Base-by-base conservation (phyloP, 2,797 vertebrate genomes). In the Parambassis ranga region DNA sequence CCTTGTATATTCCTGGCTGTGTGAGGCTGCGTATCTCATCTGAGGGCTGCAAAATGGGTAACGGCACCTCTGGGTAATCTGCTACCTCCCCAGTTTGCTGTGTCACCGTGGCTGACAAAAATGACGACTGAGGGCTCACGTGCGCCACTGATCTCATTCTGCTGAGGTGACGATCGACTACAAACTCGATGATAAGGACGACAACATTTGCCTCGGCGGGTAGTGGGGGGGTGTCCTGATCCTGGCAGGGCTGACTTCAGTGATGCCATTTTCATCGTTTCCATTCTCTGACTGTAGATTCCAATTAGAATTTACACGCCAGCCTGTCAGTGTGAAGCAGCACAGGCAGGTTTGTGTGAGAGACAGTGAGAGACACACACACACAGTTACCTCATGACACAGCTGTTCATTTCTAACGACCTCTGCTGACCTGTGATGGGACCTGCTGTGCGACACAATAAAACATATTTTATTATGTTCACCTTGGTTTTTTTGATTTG, bases 101-200 rank as follows among this genome's bases (percentile, higher is more conserved):
- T 67, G 75, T 78, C 75, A 81, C 61, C 3, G 41, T 36, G 28
- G 24, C 43, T 55, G 58, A 70, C 65, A 59, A 26, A n/a, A 68
- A 53, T 50, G 62, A 71, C 62, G 65, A 80, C 44, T 62, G 46
- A 31, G 35, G 35, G 46, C 24, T 66, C 60, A 32, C n/a, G 24
- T 13, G 15, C 36, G 61, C 47, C 55, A 15, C 71, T 82, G 72
- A 82, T 65, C 53, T 74, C 65, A 81, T 60, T 65, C 51, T 31
- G 52, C 46, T 65, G 58, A 80, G 66, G 76, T 87, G 77, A 83
- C 30, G 7, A 67, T 56, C 15, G 37, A 39, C 73, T 60, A 60
- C 26, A 53, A 27, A 59, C 14, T 22, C 43, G 23, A 79, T 67
- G 48, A 83, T 41, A 32, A 60, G 43, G 77, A 46, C 57, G 44